Base-by-base conservation (phyloP, 1,140 invertebrate genomes). In the Camponotus vicinus region DNA sequence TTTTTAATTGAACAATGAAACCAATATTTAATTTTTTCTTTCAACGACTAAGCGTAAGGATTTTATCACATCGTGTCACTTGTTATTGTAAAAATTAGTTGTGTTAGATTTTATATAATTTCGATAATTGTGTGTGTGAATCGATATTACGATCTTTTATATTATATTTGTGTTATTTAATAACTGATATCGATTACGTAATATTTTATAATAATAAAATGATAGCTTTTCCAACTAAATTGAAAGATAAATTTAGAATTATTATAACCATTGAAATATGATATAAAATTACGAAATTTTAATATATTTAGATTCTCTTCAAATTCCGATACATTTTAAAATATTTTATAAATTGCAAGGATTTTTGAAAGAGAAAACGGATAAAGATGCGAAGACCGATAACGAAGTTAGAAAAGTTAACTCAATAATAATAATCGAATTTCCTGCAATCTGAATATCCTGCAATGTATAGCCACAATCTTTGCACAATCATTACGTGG, bases 11-110 rank as follows among this genome's bases (percentile, higher is more conserved):
- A 83, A 83, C 78, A 57, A 40, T 40, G 37, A 73, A 55, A 37
- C n/a, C 69, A 73, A 83, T 83, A 61, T 75, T 83, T 61, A 63
- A 83, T 61, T 55, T 73, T 75, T 83, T 37, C 40, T 73, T 83
- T 63, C 34, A 55, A 61, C 69, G 49, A 37, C 79, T 61, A 82
- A 59, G 73, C 40, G 27, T 52, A 52, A 15, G 15, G 55, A 75
- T 61, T 75, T 75, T 55, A n/a, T 73, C 70, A 37, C 67, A 7
- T 7, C 11, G 49, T 55, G 37, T 55, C 32, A 34, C 45, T 42
- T 67, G 7, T 2, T 40, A 67, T 67, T 67, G 34, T 67, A 3
- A 67, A 67, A 67, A 18, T 42, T 69, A 40, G 8, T 18, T 7
- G 18, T 42, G 11, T 67, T 27, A 7, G 15, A 64, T 34, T 15